phyloP scores from a whole-genome alignment of 2,797 vertebrate genomes.

The Anguilla marmorata region DNA sequence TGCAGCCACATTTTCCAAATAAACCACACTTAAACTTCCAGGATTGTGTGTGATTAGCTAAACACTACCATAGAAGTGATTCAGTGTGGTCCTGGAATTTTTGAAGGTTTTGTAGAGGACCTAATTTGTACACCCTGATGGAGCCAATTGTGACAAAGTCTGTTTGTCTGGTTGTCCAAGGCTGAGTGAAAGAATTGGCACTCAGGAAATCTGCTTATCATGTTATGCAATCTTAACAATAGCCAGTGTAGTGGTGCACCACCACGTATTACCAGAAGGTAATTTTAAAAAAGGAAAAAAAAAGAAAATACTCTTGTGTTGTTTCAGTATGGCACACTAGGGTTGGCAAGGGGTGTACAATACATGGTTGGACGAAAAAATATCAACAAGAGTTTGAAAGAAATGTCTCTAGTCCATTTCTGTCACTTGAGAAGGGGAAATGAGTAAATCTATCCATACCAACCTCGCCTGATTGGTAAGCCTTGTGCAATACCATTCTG shows the following conservation, averaged over 20 bases:
- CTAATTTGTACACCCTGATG: neutral
- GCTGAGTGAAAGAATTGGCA: neutral
- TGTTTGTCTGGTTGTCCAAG: neutral
- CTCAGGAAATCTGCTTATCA: conserved; percentile 1
- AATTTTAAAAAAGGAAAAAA: neutral
- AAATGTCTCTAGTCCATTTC: neutral
- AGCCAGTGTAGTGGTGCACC: neutral
- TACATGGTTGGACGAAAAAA: neutral
- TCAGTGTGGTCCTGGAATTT: neutral
- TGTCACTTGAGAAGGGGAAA: neutral
- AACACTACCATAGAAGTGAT: conserved; percentile 8
- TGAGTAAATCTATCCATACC: neutral
- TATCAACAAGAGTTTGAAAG: neutral
- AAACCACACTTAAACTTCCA: neutral
- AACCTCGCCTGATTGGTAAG: neutral
- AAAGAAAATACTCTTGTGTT: neutral
- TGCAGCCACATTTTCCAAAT: neutral
- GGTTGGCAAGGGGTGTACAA: neutral
- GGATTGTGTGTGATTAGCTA: conserved; percentile 44
- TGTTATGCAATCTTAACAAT: neutral
- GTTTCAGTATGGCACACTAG: neutral
- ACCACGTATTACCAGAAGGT: neutral
- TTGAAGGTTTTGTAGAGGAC: neutral
- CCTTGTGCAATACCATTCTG: neutral
- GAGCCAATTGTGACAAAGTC: neutral